These are phyloP conservation scores for Oreotrochilus melanogaster DNA, from an alignment of 2,113 vertebrate genomes.

Conservation along the genomic window DNA sequence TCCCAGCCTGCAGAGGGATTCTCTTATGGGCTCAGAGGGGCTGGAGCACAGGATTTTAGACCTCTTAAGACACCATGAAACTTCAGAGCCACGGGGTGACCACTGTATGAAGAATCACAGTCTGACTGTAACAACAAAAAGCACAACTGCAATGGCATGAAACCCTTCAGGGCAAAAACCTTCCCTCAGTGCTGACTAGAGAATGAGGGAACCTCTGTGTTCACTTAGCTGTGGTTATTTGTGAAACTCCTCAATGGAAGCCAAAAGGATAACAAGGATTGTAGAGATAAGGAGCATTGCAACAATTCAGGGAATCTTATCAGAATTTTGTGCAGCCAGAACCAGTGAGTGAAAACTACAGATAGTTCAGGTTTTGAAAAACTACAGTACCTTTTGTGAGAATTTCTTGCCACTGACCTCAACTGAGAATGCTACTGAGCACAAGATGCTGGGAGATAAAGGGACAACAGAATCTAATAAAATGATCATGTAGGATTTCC, in stretches of 20 bases:
- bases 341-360: neutral
- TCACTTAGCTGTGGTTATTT: neutral
- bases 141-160: too few relatives aligned
- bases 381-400: neutral
- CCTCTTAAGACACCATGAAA: neutral
- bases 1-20: neutral
- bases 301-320: neutral
- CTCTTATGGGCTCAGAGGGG: neutral
- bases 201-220: neutral
- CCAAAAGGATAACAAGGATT: neutral
- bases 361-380: neutral
- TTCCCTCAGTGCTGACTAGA: neutral
- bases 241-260: neutral
- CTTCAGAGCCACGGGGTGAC: neutral
- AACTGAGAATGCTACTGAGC: neutral
- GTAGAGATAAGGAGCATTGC: neutral
- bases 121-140: neutral
- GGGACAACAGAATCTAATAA: neutral
- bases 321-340: neutral
- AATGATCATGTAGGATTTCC: conserved; percentile 17
- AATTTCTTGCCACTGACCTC: neutral
- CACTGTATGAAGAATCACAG: neutral
- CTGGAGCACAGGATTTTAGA: neutral
- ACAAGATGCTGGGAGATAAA: neutral
- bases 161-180: too few relatives aligned